phyloP scores from a whole-genome alignment of 2,888 invertebrate genomes.

The Drosophila falleni region DNA sequence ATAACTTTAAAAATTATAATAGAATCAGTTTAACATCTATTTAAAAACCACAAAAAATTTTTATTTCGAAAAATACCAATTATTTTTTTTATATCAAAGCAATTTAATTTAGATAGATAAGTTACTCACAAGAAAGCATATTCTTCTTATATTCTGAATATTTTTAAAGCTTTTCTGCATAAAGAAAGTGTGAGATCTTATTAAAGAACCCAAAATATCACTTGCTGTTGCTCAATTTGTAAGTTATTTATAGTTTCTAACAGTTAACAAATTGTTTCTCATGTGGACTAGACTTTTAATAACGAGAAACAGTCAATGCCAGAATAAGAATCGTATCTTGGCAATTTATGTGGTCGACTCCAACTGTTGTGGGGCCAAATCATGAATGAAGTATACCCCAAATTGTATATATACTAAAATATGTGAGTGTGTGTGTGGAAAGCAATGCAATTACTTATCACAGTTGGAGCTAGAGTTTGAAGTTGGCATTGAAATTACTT shows the following conservation, averaged over 20 bases:
- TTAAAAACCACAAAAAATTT: neutral
- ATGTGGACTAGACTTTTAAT: slow-evolving; percentile 74
- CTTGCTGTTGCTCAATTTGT: neutral
- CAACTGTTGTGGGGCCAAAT: slow-evolving; percentile 54
- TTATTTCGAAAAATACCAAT: neutral
- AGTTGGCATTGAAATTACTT: slow-evolving; percentile 64
- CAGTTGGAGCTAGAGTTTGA: slow-evolving; percentile 74
- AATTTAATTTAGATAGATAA: neutral
- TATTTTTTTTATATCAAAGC: too few species aligned
- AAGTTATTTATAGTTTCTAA: slow-evolving; percentile 52
- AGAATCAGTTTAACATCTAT: neutral
- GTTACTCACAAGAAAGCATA: neutral
- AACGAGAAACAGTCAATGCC: slow-evolving; percentile 67
- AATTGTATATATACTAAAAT: slow-evolving; percentile 39
- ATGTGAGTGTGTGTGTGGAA: slow-evolving; percentile 41
- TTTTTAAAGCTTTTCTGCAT: too few species aligned
- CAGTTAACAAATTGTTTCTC: slow-evolving; percentile 73
- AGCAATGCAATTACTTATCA: slow-evolving; percentile 80
- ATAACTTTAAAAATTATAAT: neutral
- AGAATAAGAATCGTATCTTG: slow-evolving; percentile 50
- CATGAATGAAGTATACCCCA: slow-evolving; percentile 72
- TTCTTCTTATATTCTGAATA: neutral
- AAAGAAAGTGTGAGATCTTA: neutral
- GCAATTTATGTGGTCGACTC: slow-evolving; percentile 66
- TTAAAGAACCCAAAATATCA: neutral